Conservation (phyloP, 2,113 vertebrate species). For the Ibidorhyncha struthersii region DNA sequence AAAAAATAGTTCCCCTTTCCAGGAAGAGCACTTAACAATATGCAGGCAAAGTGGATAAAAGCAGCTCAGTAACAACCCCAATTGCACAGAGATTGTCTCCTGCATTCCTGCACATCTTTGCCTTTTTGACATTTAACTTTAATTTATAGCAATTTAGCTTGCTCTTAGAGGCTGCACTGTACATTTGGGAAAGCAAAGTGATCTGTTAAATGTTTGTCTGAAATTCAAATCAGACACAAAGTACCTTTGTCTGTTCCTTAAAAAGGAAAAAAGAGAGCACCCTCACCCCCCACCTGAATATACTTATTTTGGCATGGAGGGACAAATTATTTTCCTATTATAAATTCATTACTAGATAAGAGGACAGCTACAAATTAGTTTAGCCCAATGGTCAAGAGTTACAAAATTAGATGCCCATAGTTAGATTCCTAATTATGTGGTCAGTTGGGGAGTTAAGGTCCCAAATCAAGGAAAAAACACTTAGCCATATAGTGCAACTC, state of each 20-base stretch:
- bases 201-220: slow-evolving; percentile 60
- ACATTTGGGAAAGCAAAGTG: slow-evolving; percentile 39
- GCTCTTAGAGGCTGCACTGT: slow-evolving; percentile 40
- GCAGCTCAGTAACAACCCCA: slow-evolving; percentile 42
- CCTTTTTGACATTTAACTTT: slow-evolving; percentile 75
- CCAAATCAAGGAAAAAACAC: not conserved
- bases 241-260: not conserved
- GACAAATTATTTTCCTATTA: not conserved
- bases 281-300: not conserved
- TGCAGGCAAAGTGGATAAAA: slow-evolving; percentile 68
- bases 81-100: slow-evolving; percentile 53
- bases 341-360: not conserved
- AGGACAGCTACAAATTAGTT: not conserved
- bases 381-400: not conserved
- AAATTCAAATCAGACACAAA: slow-evolving; percentile 50
- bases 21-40: slow-evolving; percentile 58
- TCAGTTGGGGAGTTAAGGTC: not conserved
- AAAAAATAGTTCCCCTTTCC: slow-evolving; percentile 29
- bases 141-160: slow-evolving; percentile 71
- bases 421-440: not conserved
- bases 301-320: not conserved
- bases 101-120: slow-evolving; percentile 58
- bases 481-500: no score
- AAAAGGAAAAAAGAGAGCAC: not conserved
- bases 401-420: not conserved